Evolutionary conservation across 1,140 invertebrate genomes (phyloP), one percentile per base, ranked within the genome.

Genomic region (Harpegnathos saltator): DNA sequence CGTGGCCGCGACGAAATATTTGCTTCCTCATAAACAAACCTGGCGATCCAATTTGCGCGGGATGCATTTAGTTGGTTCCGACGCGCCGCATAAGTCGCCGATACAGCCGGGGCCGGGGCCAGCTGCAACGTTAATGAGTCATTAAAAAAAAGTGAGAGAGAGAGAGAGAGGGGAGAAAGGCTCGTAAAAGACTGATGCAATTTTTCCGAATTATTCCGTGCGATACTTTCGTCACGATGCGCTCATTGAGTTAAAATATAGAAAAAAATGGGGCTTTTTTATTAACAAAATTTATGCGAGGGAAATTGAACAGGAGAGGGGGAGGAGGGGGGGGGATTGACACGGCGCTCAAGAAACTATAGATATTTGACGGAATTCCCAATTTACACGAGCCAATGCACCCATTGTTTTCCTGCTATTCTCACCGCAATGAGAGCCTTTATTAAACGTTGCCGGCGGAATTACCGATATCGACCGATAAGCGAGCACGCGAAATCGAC

Each of bases 1-100:
- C 15, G 63, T n/a, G 77, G 61, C 44, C 44, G 61, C 61, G 59
- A 50, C 38, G 74, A 88, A 88, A 77, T 69, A 82, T 88, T 88
- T 85, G 62, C 61, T 69, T 65, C 24, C 83, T 82, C 86, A 88
- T 88, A 88, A 88, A 88, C 78, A 88, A 88, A 88, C 77, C 38
- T 24, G 19, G 33, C 72, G 61, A 88, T 88, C 62, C 66, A 88
- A 88, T 89, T 88, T 73, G 74, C 65, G 72, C 50, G 69, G 68
- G 82, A 85, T 74, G 44, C 73, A 66, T 88, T 85, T 68, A 85
- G 38, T 52, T 75, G 63, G 63, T 74, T 73, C 50, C 24, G 56
- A 58, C 52, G 52, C 50, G 26, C 17, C n/a, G 56, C n/a, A 26
- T 48, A 15, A 65, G 38, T 48, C 48, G 7, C 62, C 29, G 38